Evolutionary conservation across 2,113 vertebrate species (phyloP), one percentile per base, ranked within the genome.

Genomic region (Hirundichthys speculiger): DNA sequence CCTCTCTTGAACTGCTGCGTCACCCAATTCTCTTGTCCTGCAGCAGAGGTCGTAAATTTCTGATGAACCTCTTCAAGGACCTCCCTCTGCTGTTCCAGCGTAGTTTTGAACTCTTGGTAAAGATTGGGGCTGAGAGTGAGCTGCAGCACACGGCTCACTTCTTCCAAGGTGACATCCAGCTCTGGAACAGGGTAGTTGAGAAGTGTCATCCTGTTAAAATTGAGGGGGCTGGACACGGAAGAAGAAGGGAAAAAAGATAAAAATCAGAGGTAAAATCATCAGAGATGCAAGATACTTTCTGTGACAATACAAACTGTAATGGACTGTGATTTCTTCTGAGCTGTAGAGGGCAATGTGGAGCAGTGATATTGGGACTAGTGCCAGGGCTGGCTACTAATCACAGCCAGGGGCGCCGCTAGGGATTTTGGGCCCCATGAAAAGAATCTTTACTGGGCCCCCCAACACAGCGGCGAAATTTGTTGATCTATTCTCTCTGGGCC

Each of bases 21-120:
- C 59, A 91, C 93, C 93, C 93, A 94, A 55, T 94, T 94, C 58
- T 94, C 92, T 1, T 75, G 68, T 39, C 85, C 84, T 1, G 73
- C 55, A 15, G 69, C 69, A 0, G 3, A 24, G 11, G 79, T 14
- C 14, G 46, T 18, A 21, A 91, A 54, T 21, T 77, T 73, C 50
- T 73, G 22, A 5, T 94, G 89, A 13, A 63, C 70, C 2, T 85
- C 84, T 59, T 82, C 76, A 30, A 94, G 88, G 7, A 63, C 52
- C 27, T 70, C 84, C 38, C 41, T 87, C 77, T 93, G 90, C 53
- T 90, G 77, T 5, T 75, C 62, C 20, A 93, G 74, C 0, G 80
- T 80, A 25, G 14, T 76, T 74, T 82, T 87, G 77, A 90, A 94
- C 22, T 89, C 75, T 3, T 51, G 56, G 58, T 91, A 93, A 39